A percentile compares a stretch with the other conserved stretches of the same genome.
Evolutionary conservation across 2,888 invertebrate genomes (phyloP).

Genomic region (Torymus aiolomorphi): DNA sequence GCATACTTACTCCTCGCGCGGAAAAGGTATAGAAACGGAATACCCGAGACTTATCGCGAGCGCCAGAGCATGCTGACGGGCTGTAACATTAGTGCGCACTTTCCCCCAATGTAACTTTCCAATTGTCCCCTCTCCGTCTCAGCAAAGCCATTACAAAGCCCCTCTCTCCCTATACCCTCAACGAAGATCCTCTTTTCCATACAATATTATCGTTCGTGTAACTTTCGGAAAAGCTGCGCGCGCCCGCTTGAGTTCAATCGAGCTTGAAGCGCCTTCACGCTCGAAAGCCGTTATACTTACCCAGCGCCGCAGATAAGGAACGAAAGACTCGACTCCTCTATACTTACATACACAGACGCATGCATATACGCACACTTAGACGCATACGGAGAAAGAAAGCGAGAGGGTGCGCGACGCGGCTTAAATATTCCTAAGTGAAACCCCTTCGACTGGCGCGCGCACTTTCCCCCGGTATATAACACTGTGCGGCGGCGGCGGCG

Average conservation of each 20-base stretch:
- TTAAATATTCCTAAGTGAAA: slow-evolving; percentile 69
- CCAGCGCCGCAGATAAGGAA: no score
- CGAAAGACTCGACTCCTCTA: no score
- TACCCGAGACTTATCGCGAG: no score
- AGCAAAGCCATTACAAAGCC: background rate
- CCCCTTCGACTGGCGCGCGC: slow-evolving; percentile 51
- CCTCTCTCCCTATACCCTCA: background rate
- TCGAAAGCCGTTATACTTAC: slow-evolving; percentile 19
- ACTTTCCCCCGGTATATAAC: slow-evolving; percentile 11
- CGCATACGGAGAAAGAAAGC: slow-evolving; percentile 38
- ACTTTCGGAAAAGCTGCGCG: slow-evolving; percentile 19
- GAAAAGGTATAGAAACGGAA: no score
- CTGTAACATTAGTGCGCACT: no score
- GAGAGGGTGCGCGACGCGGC: slow-evolving; percentile 39
- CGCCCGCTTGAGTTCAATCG: slow-evolving; percentile 34
- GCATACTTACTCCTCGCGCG: no score
- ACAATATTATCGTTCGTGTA: slow-evolving; percentile 32
- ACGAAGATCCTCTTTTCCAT: slow-evolving; percentile 23
- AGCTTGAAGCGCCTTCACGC: slow-evolving; percentile 42
- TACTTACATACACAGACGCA: no score
- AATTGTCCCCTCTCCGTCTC: background rate
- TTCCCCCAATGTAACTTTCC: slow-evolving; percentile 35
- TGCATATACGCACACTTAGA: no score
- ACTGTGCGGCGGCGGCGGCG: background rate
- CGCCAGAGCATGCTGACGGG: no score